A percentile compares a stretch with the other conserved stretches of the same genome.
phyloP scores from a whole-genome alignment of 2,888 invertebrate genomes.

The Yponomeuta evonymella region DNA sequence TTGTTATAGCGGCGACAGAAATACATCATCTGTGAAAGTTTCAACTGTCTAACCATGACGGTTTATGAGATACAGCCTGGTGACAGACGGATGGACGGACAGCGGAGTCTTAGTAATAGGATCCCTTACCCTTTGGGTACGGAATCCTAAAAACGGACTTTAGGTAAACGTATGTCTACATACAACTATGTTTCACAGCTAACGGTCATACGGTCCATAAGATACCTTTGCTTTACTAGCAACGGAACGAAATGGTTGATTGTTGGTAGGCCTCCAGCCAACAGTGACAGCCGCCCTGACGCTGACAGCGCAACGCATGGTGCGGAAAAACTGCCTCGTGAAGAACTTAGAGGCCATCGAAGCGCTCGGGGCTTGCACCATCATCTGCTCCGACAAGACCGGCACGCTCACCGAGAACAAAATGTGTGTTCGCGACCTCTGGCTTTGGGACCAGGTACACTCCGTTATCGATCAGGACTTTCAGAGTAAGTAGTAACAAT shows the following conservation, averaged over 20 bases:
- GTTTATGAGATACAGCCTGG: too few species aligned
- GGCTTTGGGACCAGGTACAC: conserved; percentile 93
- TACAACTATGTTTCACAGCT: too few species aligned
- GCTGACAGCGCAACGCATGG: conserved; percentile 98
- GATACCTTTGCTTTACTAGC: too few species aligned
- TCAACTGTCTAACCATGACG: too few species aligned
- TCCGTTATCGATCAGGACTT: conserved; percentile 84
- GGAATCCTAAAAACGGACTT: too few species aligned
- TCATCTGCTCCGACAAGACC: conserved; percentile 99
- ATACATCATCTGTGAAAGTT: too few species aligned
- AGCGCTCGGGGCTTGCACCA: conserved; percentile 97
- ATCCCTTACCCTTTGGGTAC: too few species aligned
- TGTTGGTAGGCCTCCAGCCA: conserved; percentile 84
- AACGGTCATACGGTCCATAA: too few species aligned
- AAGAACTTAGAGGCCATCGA: conserved; percentile 99
- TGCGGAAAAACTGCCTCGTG: conserved; percentile 97
- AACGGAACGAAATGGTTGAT: background rate
- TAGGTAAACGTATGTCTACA: too few species aligned
- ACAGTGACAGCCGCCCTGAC: conserved; percentile 99
- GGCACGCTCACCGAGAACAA: conserved; percentile 98
- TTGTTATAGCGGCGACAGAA: too few species aligned
- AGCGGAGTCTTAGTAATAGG: too few species aligned
- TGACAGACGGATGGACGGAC: too few species aligned
- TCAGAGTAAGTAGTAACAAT: conserved; percentile 30
- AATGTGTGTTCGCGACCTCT: conserved; percentile 98